Percentiles rank a stretch among this genome's conserved stretches.
These are phyloP conservation scores for Diadromus collaris DNA, from an alignment of 2,888 invertebrate species.

Conservation along the genomic window DNA sequence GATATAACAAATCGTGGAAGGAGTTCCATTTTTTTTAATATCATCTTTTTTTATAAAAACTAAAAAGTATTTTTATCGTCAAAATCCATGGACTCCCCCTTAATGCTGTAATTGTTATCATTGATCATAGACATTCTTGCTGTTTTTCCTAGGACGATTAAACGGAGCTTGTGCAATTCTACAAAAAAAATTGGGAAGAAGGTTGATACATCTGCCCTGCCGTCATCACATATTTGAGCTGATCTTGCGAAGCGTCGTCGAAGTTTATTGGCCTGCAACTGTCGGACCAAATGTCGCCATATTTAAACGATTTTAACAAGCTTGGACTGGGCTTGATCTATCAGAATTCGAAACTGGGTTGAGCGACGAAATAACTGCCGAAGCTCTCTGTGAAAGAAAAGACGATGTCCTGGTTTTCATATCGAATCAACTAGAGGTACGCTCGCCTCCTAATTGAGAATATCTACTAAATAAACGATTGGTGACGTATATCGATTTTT, in stretches of 20 bases:
- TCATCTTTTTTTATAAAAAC: neutral
- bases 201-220: conserved; percentile 22
- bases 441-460: neutral
- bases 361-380: neutral
- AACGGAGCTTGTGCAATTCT: neutral
- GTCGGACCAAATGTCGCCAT: conserved; percentile 24
- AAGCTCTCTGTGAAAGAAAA: neutral
- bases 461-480: neutral
- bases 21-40: neutral
- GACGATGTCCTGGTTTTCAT: neutral
- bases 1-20: neutral
- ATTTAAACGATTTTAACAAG: conserved; percentile 16
- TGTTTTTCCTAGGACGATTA: neutral
- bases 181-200: conserved; percentile 11
- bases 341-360: neutral
- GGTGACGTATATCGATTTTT: neutral
- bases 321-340: conserved; percentile 5
- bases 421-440: neutral
- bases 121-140: neutral
- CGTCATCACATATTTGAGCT: conserved; percentile 35
- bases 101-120: no score
- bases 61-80: neutral
- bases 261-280: conserved; percentile 12
- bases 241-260: conserved; percentile 7
- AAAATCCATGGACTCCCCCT: neutral